Conservation (phyloP, 2,888 invertebrate genomes). For the Unio pictorum region DNA sequence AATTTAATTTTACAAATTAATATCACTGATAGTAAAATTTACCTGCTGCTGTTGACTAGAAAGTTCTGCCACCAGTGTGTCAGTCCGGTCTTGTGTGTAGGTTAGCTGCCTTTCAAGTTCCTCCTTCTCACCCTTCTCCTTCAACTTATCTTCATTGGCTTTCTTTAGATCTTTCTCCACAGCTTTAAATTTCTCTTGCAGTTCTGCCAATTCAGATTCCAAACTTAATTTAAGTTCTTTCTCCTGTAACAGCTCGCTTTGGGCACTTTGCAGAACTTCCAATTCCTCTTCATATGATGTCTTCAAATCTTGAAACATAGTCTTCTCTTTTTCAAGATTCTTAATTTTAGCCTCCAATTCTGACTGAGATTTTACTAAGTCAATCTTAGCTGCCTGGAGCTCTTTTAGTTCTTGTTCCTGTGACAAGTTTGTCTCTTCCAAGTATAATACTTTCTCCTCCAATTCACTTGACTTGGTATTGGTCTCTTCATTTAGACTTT, state of each 20-base stretch:
- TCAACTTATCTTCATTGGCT: conserved; percentile 13
- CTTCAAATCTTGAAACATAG: not conserved
- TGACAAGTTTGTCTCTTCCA: conserved; percentile 1
- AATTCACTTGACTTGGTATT: conserved; percentile 10
- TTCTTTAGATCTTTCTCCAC: conserved; percentile 10
- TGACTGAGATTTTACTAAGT: not conserved
- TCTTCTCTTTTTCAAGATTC: conserved; percentile 7
- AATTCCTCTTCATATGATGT: not conserved
- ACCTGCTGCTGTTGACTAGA: conserved; percentile 49
- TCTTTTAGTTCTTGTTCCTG: not conserved
- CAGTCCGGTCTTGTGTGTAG: conserved; percentile 27
- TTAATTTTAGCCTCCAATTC: not conserved
- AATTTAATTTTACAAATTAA: too few relatives aligned
- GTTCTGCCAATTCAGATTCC: not conserved
- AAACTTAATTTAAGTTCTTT: not conserved
- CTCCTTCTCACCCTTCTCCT: conserved; percentile 22
- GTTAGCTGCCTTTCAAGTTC: conserved; percentile 24
- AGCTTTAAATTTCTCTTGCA: conserved; percentile 5
- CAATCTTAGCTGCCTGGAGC: not conserved
- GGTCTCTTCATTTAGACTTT: conserved; percentile 25
- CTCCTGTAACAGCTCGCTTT: not conserved
- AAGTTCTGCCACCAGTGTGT: conserved; percentile 35
- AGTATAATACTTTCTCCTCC: conserved; percentile 2
- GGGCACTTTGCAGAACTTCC: not conserved
- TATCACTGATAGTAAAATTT: not conserved